A percentile compares a stretch with the other conserved stretches of the same genome.
These are phyloP conservation scores for Liparis tanakae DNA, from an alignment of 2,797 vertebrate species.

Conservation along the genomic window DNA sequence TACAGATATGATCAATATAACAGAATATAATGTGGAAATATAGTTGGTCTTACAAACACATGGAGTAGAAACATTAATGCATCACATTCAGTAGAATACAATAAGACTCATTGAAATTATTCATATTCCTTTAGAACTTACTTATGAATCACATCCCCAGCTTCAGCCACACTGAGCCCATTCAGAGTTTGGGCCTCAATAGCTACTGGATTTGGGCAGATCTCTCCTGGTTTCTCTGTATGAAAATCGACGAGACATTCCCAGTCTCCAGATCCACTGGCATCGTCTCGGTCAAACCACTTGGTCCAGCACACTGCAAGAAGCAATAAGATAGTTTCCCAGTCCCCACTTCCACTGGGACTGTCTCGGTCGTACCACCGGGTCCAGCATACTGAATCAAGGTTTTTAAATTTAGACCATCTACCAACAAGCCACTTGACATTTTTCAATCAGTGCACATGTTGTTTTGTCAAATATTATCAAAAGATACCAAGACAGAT, in stretches of 20 bases:
- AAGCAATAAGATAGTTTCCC: no score
- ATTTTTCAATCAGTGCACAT: not conserved
- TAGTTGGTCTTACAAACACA: no score
- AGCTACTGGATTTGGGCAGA: slow-evolving; percentile 35
- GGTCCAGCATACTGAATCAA: slow-evolving; percentile 61
- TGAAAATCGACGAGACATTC: not conserved
- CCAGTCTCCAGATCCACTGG: no score
- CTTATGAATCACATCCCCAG: slow-evolving; percentile 47
- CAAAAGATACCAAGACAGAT: not conserved
- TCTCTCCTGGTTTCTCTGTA: slow-evolving; percentile 34
- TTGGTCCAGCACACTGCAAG: no score
- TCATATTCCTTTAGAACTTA: no score
- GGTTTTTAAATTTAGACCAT: not conserved
- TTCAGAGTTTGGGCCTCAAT: slow-evolving; percentile 51
- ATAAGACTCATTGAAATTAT: no score
- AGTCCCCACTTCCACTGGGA: slow-evolving; percentile 5
- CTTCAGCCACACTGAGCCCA: slow-evolving; percentile 19
- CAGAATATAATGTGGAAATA: no score
- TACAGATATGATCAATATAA: no score
- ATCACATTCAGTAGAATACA: no score
- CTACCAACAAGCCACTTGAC: not conserved
- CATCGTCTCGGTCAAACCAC: no score
- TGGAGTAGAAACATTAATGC: no score
- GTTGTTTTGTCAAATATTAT: not conserved
- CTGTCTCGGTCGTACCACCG: slow-evolving; percentile 66